These are phyloP conservation scores for Drosophila parvula DNA, from an alignment of 1,140 invertebrate genomes.

Conservation along the genomic window DNA sequence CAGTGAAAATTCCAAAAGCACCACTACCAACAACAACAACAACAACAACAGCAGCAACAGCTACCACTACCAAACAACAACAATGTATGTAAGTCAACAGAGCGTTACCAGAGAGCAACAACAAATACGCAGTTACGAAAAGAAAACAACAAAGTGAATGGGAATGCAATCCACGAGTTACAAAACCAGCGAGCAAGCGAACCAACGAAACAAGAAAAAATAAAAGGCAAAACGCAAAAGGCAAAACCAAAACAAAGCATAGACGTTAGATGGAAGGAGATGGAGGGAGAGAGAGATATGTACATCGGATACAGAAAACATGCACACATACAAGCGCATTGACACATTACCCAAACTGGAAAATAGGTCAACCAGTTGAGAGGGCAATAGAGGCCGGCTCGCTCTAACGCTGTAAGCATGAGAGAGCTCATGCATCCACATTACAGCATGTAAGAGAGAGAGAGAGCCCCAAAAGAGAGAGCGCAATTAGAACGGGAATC, in stretches of 20 bases:
- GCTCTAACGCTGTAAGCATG: constrained; percentile 47
- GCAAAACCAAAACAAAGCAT: constrained; percentile 79
- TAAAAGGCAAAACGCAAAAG: constrained; percentile 62
- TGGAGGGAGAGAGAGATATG: constrained; percentile 9
- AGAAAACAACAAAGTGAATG: constrained; percentile 51
- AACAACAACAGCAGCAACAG: constrained; percentile 22
- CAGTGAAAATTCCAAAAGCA: constrained; percentile 70
- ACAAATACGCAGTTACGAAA: constrained; percentile 81
- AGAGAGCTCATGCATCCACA: constrained; percentile 5
- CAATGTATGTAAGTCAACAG: constrained; percentile 55
- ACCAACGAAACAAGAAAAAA: constrained; percentile 13
- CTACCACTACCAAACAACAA: constrained; percentile 8
- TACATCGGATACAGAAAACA: constrained; percentile 45
- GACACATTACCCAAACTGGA: constrained; percentile 74
- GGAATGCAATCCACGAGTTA: constrained; percentile 73
- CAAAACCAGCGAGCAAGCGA: constrained; percentile 58
- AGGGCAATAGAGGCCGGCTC: constrained; percentile 37
- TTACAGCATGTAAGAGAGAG: constrained; percentile 46
- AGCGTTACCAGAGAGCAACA: constrained; percentile 67
- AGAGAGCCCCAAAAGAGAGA: background rate
- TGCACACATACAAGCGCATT: constrained; percentile 29
- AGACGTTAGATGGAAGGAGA: constrained; percentile 68
- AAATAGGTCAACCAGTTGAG: constrained; percentile 77
- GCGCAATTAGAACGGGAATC: constrained; percentile 71
- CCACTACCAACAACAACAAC: constrained; percentile 28